A percentile compares a stretch with the other conserved stretches of the same genome.
phyloP scores from a whole-genome alignment of 2,888 invertebrate species.

The Sarcophaga caerulescens region DNA sequence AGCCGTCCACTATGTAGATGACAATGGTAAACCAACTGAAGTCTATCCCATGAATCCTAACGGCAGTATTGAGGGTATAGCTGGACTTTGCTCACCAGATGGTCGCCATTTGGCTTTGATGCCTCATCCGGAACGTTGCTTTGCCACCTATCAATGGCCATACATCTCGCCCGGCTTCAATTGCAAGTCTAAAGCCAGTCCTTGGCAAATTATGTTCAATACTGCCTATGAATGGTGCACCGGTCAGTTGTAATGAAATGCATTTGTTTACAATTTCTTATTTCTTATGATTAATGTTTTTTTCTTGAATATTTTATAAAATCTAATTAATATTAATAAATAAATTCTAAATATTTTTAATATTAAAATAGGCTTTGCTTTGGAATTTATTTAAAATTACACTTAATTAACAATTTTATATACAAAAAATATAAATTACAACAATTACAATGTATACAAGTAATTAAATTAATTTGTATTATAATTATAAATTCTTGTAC shows the following conservation, averaged over 20 bases:
- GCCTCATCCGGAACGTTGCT: constrained; percentile 98
- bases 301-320: not conserved
- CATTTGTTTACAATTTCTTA: constrained; percentile 29
- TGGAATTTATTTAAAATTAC: constrained; percentile 19
- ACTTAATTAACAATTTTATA: constrained; percentile 24
- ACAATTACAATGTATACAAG: not conserved
- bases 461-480: not conserved
- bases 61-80: constrained; percentile 92
- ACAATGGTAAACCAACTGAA: constrained; percentile 88
- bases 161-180: constrained; percentile 83
- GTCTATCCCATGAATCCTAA: constrained; percentile 97
- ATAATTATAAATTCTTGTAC: not conserved
- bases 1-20: constrained; percentile 92
- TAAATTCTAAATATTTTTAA: constrained; percentile 19
- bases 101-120: constrained; percentile 98
- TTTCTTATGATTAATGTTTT: not conserved
- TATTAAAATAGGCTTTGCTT: constrained; percentile 12
- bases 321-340: not conserved
- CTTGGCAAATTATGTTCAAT: constrained; percentile 95
- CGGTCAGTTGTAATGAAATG: constrained; percentile 17
- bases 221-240: constrained; percentile 91
- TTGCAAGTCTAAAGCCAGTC: constrained; percentile 84
- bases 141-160: constrained; percentile 95
- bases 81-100: constrained; percentile 93
- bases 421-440: constrained; percentile 27